These are phyloP conservation scores for Oscarella lobularis DNA, from an alignment of 37 sponge, comb jelly and placozoan species.

Conservation along the genomic window DNA sequence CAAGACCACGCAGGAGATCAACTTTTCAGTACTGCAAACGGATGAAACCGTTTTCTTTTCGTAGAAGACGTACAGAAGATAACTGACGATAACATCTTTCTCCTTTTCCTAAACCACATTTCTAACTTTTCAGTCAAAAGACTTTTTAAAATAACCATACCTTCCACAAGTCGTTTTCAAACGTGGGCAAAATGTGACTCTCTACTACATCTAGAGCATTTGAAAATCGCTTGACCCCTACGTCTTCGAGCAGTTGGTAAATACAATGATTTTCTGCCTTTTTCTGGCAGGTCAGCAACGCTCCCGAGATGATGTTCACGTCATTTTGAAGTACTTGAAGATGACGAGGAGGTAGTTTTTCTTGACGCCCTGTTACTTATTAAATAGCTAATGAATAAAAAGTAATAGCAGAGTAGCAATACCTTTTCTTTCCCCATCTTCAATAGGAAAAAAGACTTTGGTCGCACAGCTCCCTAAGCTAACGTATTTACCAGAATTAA, in stretches of 20 bases:
- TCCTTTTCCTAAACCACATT: background rate
- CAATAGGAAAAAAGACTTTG: conserved; percentile 27
- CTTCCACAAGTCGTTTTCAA: conserved; percentile 11
- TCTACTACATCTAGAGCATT: conserved; percentile 21
- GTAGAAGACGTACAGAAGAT: too few relatives aligned
- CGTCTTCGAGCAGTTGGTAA: conserved; percentile 11
- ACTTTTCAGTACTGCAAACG: too few relatives aligned
- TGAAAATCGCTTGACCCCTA: conserved; percentile 43
- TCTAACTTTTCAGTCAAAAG: too few relatives aligned
- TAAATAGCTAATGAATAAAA: too few relatives aligned
- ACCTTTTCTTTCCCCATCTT: conserved; percentile 14
- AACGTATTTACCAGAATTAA: conserved; percentile 15
- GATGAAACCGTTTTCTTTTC: too few relatives aligned
- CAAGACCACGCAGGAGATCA: too few relatives aligned
- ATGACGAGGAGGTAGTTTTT: background rate
- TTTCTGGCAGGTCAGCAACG: conserved; percentile 9
- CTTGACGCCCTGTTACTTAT: too few relatives aligned
- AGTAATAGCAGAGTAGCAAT: too few relatives aligned
- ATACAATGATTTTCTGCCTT: conserved; percentile 13
- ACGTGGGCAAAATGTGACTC: conserved; percentile 37
- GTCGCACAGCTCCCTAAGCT: background rate
- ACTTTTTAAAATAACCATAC: too few relatives aligned
- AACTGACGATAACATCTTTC: background rate
- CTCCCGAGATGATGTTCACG: conserved; percentile 13
- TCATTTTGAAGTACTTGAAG: conserved; percentile 24